A percentile compares a stretch with the other conserved stretches of the same genome.
These are phyloP conservation scores for Chloroceryle inda DNA, from an alignment of 2,797 vertebrate species.

Conservation along the genomic window DNA sequence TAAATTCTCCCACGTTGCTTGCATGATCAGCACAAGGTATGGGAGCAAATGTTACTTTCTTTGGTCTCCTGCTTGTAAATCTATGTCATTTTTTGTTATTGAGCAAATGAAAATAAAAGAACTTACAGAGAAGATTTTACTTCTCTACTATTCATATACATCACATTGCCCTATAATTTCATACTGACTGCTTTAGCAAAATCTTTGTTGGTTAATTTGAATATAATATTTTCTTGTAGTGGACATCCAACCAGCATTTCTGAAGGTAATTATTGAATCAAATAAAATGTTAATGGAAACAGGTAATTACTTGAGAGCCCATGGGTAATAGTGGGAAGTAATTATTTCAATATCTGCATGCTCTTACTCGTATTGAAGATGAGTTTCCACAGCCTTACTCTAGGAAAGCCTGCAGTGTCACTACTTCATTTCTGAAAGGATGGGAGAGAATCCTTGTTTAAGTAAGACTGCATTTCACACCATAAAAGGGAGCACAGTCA, in stretches of 20 bases:
- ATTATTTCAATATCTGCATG: conserved; percentile 44
- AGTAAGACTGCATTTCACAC: neutral
- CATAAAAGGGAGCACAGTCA: conserved; percentile 19
- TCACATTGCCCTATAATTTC: neutral
- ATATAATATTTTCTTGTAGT: conserved; percentile 34
- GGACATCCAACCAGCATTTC: conserved; percentile 24
- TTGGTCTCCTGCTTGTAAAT: neutral
- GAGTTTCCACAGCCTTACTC: neutral
- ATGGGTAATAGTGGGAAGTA: conserved; percentile 29
- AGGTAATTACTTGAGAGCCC: conserved; percentile 32
- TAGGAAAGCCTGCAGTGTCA: neutral
- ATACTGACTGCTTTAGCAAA: neutral
- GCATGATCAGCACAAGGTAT: neutral
- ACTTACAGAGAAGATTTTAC: neutral
- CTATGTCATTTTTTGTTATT: neutral
- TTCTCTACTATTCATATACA: neutral
- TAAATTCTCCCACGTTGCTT: neutral
- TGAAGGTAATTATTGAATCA: conserved; percentile 39
- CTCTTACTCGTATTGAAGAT: neutral
- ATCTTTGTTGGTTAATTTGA: conserved; percentile 35
- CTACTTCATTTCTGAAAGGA: conserved; percentile 10
- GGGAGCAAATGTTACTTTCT: neutral
- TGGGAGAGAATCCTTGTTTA: conserved; percentile 1
- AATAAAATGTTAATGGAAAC: conserved; percentile 46
- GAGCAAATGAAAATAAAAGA: neutral